Percentiles rank a stretch among this genome's conserved stretches.
Conservation (phyloP, 2,888 invertebrate genomes). For the Aphodius granarius region DNA sequence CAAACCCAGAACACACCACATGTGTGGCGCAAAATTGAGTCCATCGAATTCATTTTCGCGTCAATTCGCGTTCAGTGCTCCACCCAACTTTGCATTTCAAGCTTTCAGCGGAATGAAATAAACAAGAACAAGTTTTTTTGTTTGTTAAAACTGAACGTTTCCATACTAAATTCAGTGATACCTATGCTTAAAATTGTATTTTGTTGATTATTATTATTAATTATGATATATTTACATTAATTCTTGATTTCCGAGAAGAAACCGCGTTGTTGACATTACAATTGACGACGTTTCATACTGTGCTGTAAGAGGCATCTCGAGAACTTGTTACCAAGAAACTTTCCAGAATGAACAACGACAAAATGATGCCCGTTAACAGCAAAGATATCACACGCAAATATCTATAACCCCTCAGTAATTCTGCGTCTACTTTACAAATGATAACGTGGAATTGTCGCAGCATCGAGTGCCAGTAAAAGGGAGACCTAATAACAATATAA, state of each 20-base stretch:
- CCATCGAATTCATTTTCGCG: not conserved
- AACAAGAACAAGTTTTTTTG: not conserved
- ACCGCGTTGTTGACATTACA: no score
- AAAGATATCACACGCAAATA: not conserved
- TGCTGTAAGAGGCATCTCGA: no score
- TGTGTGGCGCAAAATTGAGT: not conserved
- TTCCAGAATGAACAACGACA: not conserved
- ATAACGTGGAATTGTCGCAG: not conserved
- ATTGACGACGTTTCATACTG: no score
- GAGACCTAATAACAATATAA: not conserved
- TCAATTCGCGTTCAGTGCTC: not conserved
- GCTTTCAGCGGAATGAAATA: not conserved
- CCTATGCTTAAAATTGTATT: no score
- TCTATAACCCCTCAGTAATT: not conserved
- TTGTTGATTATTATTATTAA: no score
- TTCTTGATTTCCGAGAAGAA: no score
- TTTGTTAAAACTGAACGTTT: not conserved
- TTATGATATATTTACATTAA: no score
- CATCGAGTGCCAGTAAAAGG: not conserved
- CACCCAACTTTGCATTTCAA: not conserved
- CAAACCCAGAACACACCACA: not conserved
- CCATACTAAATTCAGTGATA: no score
- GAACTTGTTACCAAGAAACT: no score
- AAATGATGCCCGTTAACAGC: not conserved
- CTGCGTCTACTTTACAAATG: not conserved